Evolutionary conservation across 2,888 invertebrate genomes (phyloP).

Genomic region (Xestia sexstrigata): DNA sequence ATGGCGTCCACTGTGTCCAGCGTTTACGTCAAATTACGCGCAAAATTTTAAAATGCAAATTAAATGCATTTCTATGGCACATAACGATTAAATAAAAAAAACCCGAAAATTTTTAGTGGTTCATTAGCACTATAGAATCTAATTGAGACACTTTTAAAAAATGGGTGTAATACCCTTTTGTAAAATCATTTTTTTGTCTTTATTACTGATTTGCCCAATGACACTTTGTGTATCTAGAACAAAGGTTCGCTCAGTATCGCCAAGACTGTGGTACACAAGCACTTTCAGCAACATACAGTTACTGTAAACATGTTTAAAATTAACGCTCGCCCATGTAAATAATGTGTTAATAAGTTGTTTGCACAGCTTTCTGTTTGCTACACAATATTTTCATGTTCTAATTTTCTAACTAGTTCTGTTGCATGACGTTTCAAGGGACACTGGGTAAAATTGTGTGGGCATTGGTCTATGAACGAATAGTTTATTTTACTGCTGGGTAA

Average conservation of each 20-base stretch:
- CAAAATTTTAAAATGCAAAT: no score
- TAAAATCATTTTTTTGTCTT: background rate
- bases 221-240: background rate
- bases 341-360: constrained; percentile 76
- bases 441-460: constrained; percentile 10
- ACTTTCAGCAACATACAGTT: constrained; percentile 37
- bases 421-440: constrained; percentile 40
- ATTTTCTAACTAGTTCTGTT: constrained; percentile 66
- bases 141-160: no score
- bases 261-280: background rate
- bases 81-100: no score
- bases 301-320: constrained; percentile 74
- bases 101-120: no score
- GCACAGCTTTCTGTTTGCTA: constrained; percentile 64
- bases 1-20: no score
- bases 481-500: background rate
- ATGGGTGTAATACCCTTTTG: no score
- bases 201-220: background rate
- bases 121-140: no score
- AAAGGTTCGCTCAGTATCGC: constrained; percentile 10
- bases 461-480: background rate
- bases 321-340: constrained; percentile 75
- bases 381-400: constrained; percentile 68
- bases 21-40: no score
- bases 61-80: no score